Conservation (phyloP, 2,888 invertebrate species). For the Tenthredo scrophulariae region DNA sequence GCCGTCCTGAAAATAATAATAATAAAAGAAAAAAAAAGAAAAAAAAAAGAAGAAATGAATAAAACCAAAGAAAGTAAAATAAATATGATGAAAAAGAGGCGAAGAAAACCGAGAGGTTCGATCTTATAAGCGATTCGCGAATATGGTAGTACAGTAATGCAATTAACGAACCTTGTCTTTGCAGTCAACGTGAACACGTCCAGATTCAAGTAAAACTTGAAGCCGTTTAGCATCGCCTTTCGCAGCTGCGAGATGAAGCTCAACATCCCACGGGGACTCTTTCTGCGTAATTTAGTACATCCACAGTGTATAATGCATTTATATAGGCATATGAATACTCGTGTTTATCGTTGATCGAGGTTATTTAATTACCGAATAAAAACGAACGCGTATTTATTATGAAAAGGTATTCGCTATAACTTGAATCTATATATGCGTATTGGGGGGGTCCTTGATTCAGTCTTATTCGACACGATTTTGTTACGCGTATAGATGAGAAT, state of each 20-base stretch:
- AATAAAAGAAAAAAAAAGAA: too few species aligned
- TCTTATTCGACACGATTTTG: too few species aligned
- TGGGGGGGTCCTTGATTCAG: too few species aligned
- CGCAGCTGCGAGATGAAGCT: constrained; percentile 94
- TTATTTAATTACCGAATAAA: too few species aligned
- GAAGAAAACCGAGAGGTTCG: not conserved
- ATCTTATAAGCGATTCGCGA: not conserved
- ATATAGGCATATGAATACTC: too few species aligned
- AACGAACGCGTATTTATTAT: too few species aligned
- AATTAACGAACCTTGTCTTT: constrained; percentile 87
- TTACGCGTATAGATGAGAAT: not conserved
- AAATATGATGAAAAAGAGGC: not conserved
- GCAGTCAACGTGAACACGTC: constrained; percentile 96
- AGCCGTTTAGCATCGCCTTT: constrained; percentile 90
- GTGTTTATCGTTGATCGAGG: too few species aligned
- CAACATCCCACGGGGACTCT: constrained; percentile 95
- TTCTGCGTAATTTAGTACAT: constrained; percentile 83
- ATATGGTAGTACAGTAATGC: not conserved
- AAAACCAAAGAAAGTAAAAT: not conserved
- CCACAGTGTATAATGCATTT: not conserved
- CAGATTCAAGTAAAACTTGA: constrained; percentile 91
- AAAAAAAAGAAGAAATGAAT: constrained; percentile 44
- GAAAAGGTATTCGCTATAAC: not conserved
- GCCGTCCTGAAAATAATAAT: constrained; percentile 85
- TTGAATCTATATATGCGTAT: not conserved